These are phyloP conservation scores for Geococcyx californianus DNA, from an alignment of 2,113 vertebrate genomes.

Conservation along the genomic window DNA sequence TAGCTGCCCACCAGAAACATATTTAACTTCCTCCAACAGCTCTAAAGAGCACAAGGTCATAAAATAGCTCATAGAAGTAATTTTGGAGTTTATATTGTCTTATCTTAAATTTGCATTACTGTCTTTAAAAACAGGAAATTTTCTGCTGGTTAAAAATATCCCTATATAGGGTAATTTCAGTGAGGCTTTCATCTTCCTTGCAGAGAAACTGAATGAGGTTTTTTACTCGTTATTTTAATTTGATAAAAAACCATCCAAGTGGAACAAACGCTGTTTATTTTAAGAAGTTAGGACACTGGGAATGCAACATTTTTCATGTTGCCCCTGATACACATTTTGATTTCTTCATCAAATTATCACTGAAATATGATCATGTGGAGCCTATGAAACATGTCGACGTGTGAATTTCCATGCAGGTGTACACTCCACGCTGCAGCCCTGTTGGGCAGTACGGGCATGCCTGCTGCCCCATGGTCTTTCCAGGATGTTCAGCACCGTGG, in stretches of 20 bases:
- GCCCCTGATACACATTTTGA: not conserved
- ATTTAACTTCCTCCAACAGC: not conserved
- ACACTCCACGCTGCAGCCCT: not conserved
- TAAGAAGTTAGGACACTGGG: not conserved
- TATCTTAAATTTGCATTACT: not conserved
- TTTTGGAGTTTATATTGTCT: not conserved
- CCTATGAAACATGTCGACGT: not conserved
- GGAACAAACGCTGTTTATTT: not conserved
- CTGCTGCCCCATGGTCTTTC: not conserved
- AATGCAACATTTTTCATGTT: not conserved
- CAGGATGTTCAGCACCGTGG: fast-evolving
- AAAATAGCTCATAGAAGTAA: not conserved
- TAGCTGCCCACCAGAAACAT: not conserved
- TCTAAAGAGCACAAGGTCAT: not conserved
- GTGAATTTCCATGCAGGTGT: not conserved
- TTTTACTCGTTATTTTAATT: not conserved
- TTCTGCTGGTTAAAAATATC: not conserved
- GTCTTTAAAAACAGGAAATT: not conserved
- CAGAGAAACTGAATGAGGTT: not conserved
- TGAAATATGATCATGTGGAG: not conserved
- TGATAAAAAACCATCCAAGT: not conserved
- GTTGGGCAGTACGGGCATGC: fast-evolving
- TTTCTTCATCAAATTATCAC: not conserved
- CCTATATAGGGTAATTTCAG: not conserved
- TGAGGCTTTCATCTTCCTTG: not conserved